phyloP scores from a whole-genome alignment of 2,888 invertebrate genomes.

The Cyclophora albipunctata region DNA sequence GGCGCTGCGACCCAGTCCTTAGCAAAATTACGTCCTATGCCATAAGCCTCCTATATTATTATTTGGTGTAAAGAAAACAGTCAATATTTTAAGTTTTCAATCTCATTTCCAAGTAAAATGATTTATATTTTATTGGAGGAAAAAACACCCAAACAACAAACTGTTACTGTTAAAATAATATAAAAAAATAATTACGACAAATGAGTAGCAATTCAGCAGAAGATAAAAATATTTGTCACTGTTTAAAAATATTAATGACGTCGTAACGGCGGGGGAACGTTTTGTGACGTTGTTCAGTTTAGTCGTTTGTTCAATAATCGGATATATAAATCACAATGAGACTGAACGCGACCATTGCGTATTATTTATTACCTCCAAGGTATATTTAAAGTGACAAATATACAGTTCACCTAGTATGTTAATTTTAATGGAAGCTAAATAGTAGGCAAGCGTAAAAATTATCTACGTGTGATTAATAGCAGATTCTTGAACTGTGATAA shows the following conservation, averaged over 20 bases:
- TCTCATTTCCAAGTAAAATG: too few relatives aligned
- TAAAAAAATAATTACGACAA: slow-evolving; percentile 13
- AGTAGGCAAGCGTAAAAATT: too few relatives aligned
- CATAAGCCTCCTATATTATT: too few relatives aligned
- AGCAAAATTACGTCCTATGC: too few relatives aligned
- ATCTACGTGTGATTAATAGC: too few relatives aligned
- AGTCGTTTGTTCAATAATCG: slow-evolving; percentile 56
- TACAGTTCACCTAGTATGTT: neutral
- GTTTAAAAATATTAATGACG: slow-evolving; percentile 47
- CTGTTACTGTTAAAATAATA: neutral
- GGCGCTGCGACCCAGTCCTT: too few relatives aligned
- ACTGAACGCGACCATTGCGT: slow-evolving; percentile 43
- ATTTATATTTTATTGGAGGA: too few relatives aligned
- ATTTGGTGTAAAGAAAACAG: too few relatives aligned
- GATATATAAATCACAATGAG: slow-evolving; percentile 59
- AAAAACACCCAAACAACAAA: slow-evolving; percentile 9
- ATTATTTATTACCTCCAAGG: slow-evolving; percentile 43
- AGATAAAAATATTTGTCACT: slow-evolving; percentile 21
- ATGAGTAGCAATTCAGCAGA: slow-evolving; percentile 15
- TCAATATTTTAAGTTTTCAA: too few relatives aligned
- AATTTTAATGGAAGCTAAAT: too few relatives aligned
- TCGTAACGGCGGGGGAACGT: slow-evolving; percentile 42
- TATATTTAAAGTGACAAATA: neutral
- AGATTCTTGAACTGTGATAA: too few relatives aligned
- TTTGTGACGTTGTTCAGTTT: slow-evolving; percentile 46